Base-by-base conservation (phyloP, 2,888 invertebrate genomes). In the Hydrotaea diabolus region DNA sequence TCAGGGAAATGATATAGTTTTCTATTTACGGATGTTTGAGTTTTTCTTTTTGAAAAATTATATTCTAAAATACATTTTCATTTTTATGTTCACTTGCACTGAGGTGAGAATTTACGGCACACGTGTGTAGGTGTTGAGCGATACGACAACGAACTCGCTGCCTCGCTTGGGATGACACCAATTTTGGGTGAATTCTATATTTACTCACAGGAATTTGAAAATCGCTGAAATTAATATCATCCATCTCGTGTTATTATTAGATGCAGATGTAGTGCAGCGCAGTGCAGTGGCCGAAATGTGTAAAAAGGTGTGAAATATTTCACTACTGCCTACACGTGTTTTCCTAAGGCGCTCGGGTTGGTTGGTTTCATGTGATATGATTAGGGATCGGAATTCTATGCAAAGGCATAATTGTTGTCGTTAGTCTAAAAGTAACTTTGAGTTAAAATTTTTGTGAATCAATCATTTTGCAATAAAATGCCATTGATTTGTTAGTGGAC, bases 151-250 rank as follows among this genome's bases (percentile, higher is more conserved):
- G n/a, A 57, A 23, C 21, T 57, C 49, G 49, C 49, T 31, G 2
- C 59, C 59, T n/a, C 59, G 26, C 7, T 26, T 26, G 59, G 26
- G 59, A 31, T 15, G 59, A 15, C 26, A 59, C 13, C 59, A 13
- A 59, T 26, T 43, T 66, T 69, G 23, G 7, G 43, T 1, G 43
- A 11, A 46, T 46, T 69, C 66, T 66, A 66, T 39, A 39, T 69
- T 43, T 69, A 69, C 15, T 19, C 23, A 1, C 46, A 46, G 23
- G 23, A 69, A 21, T 31, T 69, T 69, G 31, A 46, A 21, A 69
- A 69, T 69, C 46, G 46, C 46, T 19, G 46, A 69, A 69, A 69
- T 46, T 69, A 23, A 43, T 69, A 26, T 62, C 31, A 15, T 26
- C 11, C 59, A 57, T n/a, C 31, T 15, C 62, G 26, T 31, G 39